Evolutionary conservation across 2,888 invertebrate species (phyloP), one percentile per base, ranked within the genome.

Genomic region (Helobdella robusta): DNA sequence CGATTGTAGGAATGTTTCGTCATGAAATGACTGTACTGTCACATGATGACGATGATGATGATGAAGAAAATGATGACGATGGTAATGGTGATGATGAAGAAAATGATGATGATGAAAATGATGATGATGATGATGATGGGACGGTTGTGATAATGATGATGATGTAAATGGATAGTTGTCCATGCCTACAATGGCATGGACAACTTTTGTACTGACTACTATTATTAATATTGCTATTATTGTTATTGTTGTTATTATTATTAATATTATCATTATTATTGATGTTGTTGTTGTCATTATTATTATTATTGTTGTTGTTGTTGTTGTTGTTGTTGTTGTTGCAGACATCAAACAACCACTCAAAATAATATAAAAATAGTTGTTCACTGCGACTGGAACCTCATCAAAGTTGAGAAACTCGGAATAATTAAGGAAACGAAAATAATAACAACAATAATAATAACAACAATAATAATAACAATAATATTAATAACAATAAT

Each of bases 31-130:
- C n/a, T n/a, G n/a, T n/a, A n/a, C n/a, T n/a, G n/a, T n/a, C n/a
- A n/a, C n/a, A n/a, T n/a, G 54, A 20, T 54, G 54, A 20, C 30
- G 54, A 25, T 54, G 54, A 8, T 54, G 54, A 54, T 54, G 54
- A 20, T 54, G 23, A 20, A 4, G 5, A 4, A 28, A 3, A 54
- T 25, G 25, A 54, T 20, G 54, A 5, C 18, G 18, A 20, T 54
- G 54, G 23, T 20, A 20, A 50, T 20, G 11, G 23, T 50, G 20
- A 50, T 6, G 23, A 20, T 8, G 8, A 18, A 20, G 8, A 6
- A 50, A 6, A 50, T 20, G 52, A 50, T 50, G 20, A 50, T 8
- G 52, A 50, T 50, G 6, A 50, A 6, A 50, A 40, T 40, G 44
- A 40, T 40, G 44, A 40, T 40, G 44, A 40, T 40, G 44, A 40